Evolutionary conservation across 1,140 invertebrate species (phyloP), one percentile per base, ranked within the genome.

Genomic region (Aricia agestis): DNA sequence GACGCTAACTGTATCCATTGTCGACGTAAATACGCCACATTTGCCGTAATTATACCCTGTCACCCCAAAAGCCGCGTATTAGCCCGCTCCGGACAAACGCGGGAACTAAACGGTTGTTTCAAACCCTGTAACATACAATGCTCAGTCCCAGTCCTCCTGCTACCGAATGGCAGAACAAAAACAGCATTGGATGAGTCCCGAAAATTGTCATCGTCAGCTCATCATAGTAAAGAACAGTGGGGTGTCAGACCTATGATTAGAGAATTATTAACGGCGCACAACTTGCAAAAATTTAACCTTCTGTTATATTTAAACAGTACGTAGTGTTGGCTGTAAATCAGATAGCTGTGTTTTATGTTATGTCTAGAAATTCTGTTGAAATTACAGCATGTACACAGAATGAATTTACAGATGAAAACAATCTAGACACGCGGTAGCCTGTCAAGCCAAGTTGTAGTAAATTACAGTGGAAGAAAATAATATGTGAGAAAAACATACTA

Each of bases 211-310:
- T 67, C 25, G 63, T 57, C 45, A 70, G 13, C 19, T 18, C 19
- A 19, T 11, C 59, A 19, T 63, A 69, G 68, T 69, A 69, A 59
- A 59, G 58, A 58, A 58, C 61, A 58, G 41, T 61, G 19, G 81
- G 81, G 85, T 87, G 85, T 83, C 83, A 85, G 86, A 87, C 86
- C 85, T 87, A 88, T 88, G 85, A 90, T 90, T 90, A 90, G 75
- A 79, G 82, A 75, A 82, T 87, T 88, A 87, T 84, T 85, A 85
- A 81, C 79, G 76, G 80, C 82, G 80, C 78, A 80, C 74, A 78
- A 82, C 82, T 83, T 82, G 83, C 75, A 81, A 85, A 87, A 87
- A 85, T 77, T 72, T 80, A 75, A 76, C 78, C 72, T 65, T 67
- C 70, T 66, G 58, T 70, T 69, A 71, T 78, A 74, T 76, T 73